Conservation (phyloP, 64 coral and sea anemone genomes). For the Astreopora myriophthalma region DNA sequence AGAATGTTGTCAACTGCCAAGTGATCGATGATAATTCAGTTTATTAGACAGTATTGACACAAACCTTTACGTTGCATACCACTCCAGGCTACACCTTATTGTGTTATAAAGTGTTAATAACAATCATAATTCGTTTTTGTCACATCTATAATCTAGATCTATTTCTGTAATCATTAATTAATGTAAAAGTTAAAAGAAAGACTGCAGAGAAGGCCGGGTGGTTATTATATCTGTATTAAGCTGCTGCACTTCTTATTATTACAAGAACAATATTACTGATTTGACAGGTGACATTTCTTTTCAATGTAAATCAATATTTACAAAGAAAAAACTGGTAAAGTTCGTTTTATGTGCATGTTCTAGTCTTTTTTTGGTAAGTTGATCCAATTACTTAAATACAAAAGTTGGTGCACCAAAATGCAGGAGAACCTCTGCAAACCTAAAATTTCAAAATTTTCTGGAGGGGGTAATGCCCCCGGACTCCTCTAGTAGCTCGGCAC, state of each 20-base stretch:
- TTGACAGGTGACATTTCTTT: slow-evolving; percentile 36
- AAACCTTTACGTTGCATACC: slow-evolving; percentile 10
- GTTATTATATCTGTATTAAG: slow-evolving; percentile 7
- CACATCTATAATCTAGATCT: slow-evolving; percentile 1
- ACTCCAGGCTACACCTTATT: not conserved
- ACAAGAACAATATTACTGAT: slow-evolving; percentile 6
- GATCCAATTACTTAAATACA: slow-evolving; percentile 33
- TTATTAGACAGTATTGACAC: slow-evolving; percentile 10
- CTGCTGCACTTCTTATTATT: not conserved
- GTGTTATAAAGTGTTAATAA: slow-evolving; percentile 11
- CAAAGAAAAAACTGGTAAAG: slow-evolving; percentile 35
- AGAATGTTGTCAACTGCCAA: not conserved
- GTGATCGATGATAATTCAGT: slow-evolving; percentile 5
- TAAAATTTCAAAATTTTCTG: slow-evolving; percentile 11
- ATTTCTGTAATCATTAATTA: slow-evolving; percentile 13
- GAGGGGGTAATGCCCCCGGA: not conserved
- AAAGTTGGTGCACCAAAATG: slow-evolving; percentile 12
- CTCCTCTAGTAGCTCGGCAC: slow-evolving; percentile 1
- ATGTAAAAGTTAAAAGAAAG: slow-evolving; percentile 6
- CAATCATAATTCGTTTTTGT: slow-evolving; percentile 19
- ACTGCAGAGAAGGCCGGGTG: slow-evolving; percentile 1
- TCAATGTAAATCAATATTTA: slow-evolving; percentile 38
- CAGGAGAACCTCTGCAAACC: not conserved
- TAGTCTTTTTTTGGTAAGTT: slow-evolving; percentile 12
- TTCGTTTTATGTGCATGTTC: slow-evolving; percentile 19